phyloP scores from a whole-genome alignment of 2,113 vertebrate genomes.

The Brachirus orientalis region DNA sequence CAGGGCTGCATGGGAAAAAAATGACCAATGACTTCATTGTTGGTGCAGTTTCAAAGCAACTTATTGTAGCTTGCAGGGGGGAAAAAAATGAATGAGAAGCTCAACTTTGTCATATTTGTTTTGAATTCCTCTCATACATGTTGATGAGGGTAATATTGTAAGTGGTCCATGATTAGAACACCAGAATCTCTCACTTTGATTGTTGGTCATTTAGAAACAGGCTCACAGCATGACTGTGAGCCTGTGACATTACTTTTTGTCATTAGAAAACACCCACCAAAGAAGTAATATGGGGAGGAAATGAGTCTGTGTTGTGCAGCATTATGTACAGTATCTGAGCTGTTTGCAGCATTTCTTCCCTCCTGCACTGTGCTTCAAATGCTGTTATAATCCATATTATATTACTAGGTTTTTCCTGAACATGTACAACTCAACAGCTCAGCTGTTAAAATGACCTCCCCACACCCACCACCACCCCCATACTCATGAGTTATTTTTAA shows the following conservation, averaged over 20 bases:
- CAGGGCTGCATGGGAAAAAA: constrained; percentile 35
- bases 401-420: too few relatives aligned
- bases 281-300: constrained; percentile 62
- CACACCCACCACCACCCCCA: not conserved
- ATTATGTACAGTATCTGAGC: too few relatives aligned
- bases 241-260: too few relatives aligned
- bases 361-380: too few relatives aligned
- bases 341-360: too few relatives aligned
- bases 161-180: constrained; percentile 49
- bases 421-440: not conserved
- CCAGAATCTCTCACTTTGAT: constrained; percentile 35
- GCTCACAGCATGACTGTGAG: constrained; percentile 45
- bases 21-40: constrained; percentile 48
- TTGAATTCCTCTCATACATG: constrained; percentile 48
- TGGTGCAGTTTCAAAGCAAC: constrained; percentile 48
- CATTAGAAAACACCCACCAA: constrained; percentile 35
- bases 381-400: too few relatives aligned
- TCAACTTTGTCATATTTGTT: constrained; percentile 51
- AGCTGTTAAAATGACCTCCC: constrained; percentile 37
- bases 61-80: constrained; percentile 22
- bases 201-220: constrained; percentile 59
- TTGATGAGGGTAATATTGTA: constrained; percentile 30
- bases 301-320: too few relatives aligned
- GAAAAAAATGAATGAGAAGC: constrained; percentile 51
- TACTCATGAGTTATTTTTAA: constrained; percentile 65